A percentile compares a stretch with the other conserved stretches of the same genome.
Conservation (phyloP, 2,797 vertebrate species). For the Myripristis jacobus region DNA sequence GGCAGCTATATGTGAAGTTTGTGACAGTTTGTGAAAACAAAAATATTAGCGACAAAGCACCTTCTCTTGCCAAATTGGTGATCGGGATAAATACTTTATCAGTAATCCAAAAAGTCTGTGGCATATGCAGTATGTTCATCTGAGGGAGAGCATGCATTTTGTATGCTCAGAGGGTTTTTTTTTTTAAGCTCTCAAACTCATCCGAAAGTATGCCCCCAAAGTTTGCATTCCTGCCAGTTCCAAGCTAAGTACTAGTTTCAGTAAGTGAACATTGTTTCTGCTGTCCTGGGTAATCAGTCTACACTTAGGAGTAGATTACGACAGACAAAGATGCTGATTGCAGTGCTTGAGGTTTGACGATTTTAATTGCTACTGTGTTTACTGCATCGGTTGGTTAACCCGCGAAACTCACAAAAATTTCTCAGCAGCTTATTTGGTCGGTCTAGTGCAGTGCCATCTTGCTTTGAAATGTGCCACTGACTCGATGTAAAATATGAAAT, state of each 20-base stretch:
- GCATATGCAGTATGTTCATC: conserved; percentile 47
- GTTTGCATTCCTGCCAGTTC: conserved; percentile 74
- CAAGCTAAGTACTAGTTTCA: conserved; percentile 51
- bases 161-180: conserved; percentile 16
- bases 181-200: conserved; percentile 22
- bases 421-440: conserved; percentile 8
- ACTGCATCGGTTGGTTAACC: conserved; percentile 26
- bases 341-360: conserved; percentile 13
- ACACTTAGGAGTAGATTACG: conserved; percentile 15
- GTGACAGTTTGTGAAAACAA: conserved; percentile 67
- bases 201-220: conserved; percentile 18
- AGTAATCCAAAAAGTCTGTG: conserved; percentile 42
- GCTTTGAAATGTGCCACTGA: conserved; percentile 46
- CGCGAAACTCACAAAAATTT: conserved; percentile 7
- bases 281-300: conserved; percentile 18
- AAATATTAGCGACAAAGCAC: conserved; percentile 66
- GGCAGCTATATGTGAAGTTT: conserved; percentile 79
- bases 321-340: conserved; percentile 29
- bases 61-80: conserved; percentile 70
- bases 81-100: conserved; percentile 45
- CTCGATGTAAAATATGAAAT: conserved; percentile 37
- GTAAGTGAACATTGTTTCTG: conserved; percentile 27
- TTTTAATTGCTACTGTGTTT: conserved; percentile 46
- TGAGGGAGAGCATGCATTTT: conserved; percentile 33
- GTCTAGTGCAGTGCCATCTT: conserved; percentile 30